Evolutionary conservation across 1,140 invertebrate genomes (phyloP).

Genomic region (Dufourea novaeangliae): DNA sequence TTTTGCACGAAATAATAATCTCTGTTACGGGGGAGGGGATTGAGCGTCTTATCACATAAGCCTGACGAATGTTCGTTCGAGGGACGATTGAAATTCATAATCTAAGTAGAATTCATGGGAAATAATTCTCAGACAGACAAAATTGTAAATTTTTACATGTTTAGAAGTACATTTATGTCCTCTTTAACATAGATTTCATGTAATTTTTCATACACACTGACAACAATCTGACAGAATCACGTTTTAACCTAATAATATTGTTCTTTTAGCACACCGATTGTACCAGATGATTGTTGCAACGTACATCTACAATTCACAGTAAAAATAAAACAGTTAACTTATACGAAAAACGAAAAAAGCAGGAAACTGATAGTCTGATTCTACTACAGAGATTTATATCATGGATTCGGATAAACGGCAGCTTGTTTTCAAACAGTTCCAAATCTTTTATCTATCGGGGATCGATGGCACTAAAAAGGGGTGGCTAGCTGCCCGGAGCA

Average conservation of each 20-base stretch:
- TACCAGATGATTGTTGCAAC: no score
- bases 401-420: background rate
- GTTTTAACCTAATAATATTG: no score
- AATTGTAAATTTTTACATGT: background rate
- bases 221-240: no score
- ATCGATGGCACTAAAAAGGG: no score
- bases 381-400: conserved; percentile 13
- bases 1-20: conserved; percentile 23
- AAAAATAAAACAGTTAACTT: background rate
- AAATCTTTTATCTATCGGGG: conserved; percentile 47
- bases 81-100: background rate
- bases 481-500: no score
- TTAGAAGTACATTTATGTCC: no score
- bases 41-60: background rate
- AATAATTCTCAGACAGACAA: background rate
- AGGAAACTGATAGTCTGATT: background rate
- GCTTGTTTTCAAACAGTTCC: conserved; percentile 39
- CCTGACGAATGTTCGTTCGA: background rate
- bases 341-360: background rate
- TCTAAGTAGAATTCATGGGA: background rate
- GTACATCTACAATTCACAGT: no score
- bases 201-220: no score
- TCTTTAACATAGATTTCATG: no score
- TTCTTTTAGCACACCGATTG: no score
- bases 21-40: background rate